Evolutionary conservation across 2,113 vertebrate species (phyloP).

Genomic region (Pachycephala philippinensis): DNA sequence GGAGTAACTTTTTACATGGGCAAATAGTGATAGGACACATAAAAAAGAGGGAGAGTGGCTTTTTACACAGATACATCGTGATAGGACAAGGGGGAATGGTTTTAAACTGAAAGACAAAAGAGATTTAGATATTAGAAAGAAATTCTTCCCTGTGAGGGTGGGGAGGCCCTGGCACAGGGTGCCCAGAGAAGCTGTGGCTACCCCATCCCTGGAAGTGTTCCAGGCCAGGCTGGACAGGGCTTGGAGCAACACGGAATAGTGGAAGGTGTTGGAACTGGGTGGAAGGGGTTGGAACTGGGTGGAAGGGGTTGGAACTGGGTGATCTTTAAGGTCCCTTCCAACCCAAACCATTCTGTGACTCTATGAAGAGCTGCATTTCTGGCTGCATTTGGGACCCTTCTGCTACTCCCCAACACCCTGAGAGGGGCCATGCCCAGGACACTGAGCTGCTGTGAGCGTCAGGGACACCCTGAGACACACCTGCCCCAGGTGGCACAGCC

Average conservation of each 20-base stretch:
- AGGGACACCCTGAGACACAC: background rate
- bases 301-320: too few species aligned
- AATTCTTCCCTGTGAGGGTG: background rate
- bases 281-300: background rate
- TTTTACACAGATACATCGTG: background rate
- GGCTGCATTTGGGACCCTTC: background rate
- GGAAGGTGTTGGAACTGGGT: background rate
- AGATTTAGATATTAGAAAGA: background rate
- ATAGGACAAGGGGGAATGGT: background rate
- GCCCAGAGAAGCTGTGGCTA: background rate
- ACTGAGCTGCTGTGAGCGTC: accelerated
- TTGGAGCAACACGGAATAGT: background rate
- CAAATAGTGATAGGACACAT: background rate
- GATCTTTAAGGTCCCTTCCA: background rate
- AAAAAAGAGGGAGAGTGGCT: background rate
- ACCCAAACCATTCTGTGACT: too few species aligned
- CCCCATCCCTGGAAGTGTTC: background rate
- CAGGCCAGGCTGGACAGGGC: accelerated
- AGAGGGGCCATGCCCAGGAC: background rate
- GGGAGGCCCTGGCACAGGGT: background rate
- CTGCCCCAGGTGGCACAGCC: background rate
- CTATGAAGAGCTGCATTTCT: background rate
- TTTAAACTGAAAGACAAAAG: background rate
- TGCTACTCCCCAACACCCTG: background rate
- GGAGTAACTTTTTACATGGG: background rate